Evolutionary conservation across 2,797 vertebrate genomes (phyloP), one percentile per base, ranked within the genome.

Genomic region (Sciurus vulgaris): DNA sequence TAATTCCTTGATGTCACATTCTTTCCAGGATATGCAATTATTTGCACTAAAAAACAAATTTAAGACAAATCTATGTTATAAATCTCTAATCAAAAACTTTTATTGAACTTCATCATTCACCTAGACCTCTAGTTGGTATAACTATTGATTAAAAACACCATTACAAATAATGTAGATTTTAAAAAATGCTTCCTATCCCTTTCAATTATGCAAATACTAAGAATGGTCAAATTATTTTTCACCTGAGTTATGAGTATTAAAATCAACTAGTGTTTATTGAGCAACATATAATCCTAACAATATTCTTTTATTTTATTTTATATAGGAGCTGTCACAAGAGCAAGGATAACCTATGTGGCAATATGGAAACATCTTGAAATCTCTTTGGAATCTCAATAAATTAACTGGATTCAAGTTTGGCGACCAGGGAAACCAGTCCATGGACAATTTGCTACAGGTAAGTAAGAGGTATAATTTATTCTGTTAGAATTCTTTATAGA

Each of bases 401-500:
- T 88, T 18, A 93, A 95, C 77, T 76, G 41, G 13, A 61, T 88
- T 95, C 9, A 28, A 26, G 13, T 82, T 95, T 92, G 76, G 20
- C 70, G 65, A 85, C 73, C 86, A 97, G 86, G n/a, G 91, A 84
- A 96, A 79, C 67, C 92, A 38, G 89, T 73, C 69, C 56, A 35
- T 78, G 86, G 92, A 88, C 74, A 82, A 70, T 94, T 97, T 93
- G 87, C 86, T n/a, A 65, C 86, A 97, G 96, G 98, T 98, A 98
- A 98, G 96, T 65, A 69, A 89, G 90, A 97, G 69, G 44, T 86
- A 1, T 7, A 44, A 95, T 96, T 96, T 30, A 1, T 89, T 96
- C 44, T 0, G 0, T 65, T 35, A 20, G 81, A 73, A 77, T 82
- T 20, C 10, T 96, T 92, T 54, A 93, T 72, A 92, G 59, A 82